These are phyloP conservation scores for Cryptosula pallasiana DNA, from an alignment of 2,888 invertebrate genomes.

Conservation along the genomic window DNA sequence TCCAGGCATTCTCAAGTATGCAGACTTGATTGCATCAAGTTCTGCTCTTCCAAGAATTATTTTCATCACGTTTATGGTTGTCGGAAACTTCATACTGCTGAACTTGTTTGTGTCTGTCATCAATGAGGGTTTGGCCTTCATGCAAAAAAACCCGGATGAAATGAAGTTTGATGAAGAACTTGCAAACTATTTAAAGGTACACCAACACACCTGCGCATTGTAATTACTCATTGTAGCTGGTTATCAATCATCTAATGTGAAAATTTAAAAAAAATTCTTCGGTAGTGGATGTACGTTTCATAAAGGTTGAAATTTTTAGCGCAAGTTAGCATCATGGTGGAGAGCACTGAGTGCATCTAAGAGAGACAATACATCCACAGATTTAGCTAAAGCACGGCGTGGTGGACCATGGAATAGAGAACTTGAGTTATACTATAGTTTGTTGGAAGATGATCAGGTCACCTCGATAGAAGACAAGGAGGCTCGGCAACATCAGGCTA, in stretches of 20 bases:
- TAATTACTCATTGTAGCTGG: too few species aligned
- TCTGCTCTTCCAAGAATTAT: neutral
- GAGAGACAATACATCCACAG: neutral
- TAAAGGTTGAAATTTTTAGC: too few species aligned
- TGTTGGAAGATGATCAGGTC: neutral
- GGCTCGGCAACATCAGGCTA: neutral
- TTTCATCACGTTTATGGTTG: neutral
- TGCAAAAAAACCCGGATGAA: conserved; percentile 15
- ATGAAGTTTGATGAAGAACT: neutral
- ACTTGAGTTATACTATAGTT: neutral
- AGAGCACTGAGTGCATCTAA: neutral
- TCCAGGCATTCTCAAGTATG: conserved; percentile 13
- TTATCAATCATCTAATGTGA: too few species aligned
- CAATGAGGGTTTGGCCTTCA: conserved; percentile 4
- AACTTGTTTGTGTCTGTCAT: conserved; percentile 14
- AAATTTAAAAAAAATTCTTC: too few species aligned
- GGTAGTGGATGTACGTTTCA: too few species aligned
- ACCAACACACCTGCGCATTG: too few species aligned
- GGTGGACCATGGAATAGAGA: conserved; percentile 15
- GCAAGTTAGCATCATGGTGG: neutral
- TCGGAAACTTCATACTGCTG: conserved; percentile 11
- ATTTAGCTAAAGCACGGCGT: neutral
- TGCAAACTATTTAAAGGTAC: neutral
- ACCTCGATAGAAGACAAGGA: neutral
- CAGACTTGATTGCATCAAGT: neutral